Evolutionary conservation across 1,140 invertebrate species (phyloP), one percentile per base, ranked within the genome.

Genomic region (Drosophila ogumai): DNA sequence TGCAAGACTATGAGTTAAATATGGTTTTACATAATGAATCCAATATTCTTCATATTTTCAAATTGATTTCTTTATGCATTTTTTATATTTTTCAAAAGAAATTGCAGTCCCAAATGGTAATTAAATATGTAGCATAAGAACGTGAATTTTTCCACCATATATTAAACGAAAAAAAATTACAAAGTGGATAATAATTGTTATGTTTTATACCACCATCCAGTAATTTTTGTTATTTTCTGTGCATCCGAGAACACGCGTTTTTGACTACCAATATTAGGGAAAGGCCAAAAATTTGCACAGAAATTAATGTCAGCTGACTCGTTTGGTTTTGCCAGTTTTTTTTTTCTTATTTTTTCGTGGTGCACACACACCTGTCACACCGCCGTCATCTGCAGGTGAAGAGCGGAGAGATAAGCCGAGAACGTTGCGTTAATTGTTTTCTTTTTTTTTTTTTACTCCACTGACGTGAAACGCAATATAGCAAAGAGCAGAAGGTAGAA

Each of bases 241-340:
- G 15, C 13, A 22, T 50, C 57, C 61, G 8, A n/a, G 2, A 3
- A n/a, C 38, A 28, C 25, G 6, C 38, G 15, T 0, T 40, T 40
- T 40, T n/a, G 38, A 7, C 15, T 8, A 17, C 7, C 15, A 41
- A 41, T 8, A 8, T 36, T 50, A 57, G 44, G 19, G 9, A 36
- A 46, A 41, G 31, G 22, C 10, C n/a, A 10, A 40, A 69, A 75
- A 40, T 59, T 75, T 47, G 69, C 55, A 59, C 41, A 54, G 6
- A 76, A 77, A 81, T 77, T 68, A 74, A 69, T 66, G 81, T 88
- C 85, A 88, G 84, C 84, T 88, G 85, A 84, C 85, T 61, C 44
- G 56, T 60, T 76, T 60, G 34, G 19, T 13, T 28, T 44, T 63
- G n/a, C 40, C 25, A 28, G 25, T 28, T 63, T 63, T 22, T 63